phyloP scores from a whole-genome alignment of 2,113 vertebrate species.

The Hypocryptadius cinnamomeus region DNA sequence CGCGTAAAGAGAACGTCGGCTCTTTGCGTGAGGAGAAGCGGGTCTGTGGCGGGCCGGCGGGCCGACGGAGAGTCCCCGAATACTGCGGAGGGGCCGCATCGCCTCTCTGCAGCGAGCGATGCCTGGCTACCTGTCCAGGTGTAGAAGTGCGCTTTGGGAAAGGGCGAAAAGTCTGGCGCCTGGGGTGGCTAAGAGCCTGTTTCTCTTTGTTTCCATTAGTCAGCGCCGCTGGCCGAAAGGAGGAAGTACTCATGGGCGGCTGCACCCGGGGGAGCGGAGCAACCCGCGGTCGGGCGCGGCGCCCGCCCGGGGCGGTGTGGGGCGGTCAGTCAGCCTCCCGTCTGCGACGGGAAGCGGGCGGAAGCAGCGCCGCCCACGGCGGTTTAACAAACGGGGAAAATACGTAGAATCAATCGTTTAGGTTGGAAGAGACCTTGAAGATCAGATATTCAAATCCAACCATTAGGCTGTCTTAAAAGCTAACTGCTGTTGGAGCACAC shows the following conservation, averaged over 20 bases:
- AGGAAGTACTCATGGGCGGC: background rate
- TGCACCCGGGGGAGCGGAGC: background rate
- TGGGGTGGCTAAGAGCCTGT: background rate
- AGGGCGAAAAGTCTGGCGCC: background rate
- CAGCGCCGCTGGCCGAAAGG: background rate
- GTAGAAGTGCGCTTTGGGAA: background rate
- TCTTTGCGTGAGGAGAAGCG: background rate
- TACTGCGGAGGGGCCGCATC: background rate
- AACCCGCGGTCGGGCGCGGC: background rate
- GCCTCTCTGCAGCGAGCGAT: background rate
- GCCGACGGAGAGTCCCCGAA: too few relatives aligned
- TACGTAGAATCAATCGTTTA: background rate
- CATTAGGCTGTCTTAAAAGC: background rate
- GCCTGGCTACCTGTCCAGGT: background rate
- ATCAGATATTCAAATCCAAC: too few relatives aligned
- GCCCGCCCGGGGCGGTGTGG: background rate
- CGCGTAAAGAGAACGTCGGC: background rate
- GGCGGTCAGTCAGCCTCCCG: background rate
- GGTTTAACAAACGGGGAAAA: accelerated
- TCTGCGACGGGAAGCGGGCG: accelerated
- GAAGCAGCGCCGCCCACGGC: background rate
- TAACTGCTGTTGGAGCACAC: background rate
- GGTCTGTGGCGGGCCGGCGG: background rate
- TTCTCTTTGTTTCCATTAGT: background rate
- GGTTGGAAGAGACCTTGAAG: background rate